Evolutionary conservation across 2,113 vertebrate species (phyloP), one percentile per base, ranked within the genome.

Genomic region (Clarias gariepinus): DNA sequence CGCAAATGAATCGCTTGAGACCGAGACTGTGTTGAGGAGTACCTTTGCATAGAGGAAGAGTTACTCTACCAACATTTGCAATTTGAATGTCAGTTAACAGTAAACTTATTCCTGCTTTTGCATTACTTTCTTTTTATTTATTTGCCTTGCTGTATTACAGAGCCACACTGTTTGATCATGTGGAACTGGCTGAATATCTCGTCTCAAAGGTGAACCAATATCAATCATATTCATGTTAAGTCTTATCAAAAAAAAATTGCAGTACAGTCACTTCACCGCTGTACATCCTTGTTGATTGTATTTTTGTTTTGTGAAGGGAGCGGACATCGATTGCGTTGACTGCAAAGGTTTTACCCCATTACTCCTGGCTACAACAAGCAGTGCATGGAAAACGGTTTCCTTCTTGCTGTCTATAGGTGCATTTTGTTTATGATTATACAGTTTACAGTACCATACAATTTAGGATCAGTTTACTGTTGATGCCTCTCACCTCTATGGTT

Each of bases 71-170:
- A 47, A 47, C 47, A 47, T 47, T 47, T 47, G 41, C 41, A 47
- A 47, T 47, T 47, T 47, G 47, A 47, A 47, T 47, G 6, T 47
- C 47, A 47, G 47, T 47, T 47, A 47, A 47, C 47, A 47, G 47
- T 47, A 47, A 47, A 47, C 6, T 47, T 47, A 47, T 47, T 47
- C 47, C 47, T 47, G 47, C 47, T 47, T 47, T 47, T 47, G 47
- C 47, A 47, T 47, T 47, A 47, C 47, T 47, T 47, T 47, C 47
- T 8, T 82, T 55, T 76, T 41, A 28, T 66, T 10, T 36, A 15
- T 81, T 30, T 86, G 12, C 47, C 69, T 57, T 61, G 28, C 41
- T 61, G 82, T 87, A 63, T 82, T 82, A 82, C 81, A 82, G 81
- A 66, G 81, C 81, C 61, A 66, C 81, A 3, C 52, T 82, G 30